phyloP scores from a whole-genome alignment of 2,888 invertebrate genomes.

The Tenthredo livida region DNA sequence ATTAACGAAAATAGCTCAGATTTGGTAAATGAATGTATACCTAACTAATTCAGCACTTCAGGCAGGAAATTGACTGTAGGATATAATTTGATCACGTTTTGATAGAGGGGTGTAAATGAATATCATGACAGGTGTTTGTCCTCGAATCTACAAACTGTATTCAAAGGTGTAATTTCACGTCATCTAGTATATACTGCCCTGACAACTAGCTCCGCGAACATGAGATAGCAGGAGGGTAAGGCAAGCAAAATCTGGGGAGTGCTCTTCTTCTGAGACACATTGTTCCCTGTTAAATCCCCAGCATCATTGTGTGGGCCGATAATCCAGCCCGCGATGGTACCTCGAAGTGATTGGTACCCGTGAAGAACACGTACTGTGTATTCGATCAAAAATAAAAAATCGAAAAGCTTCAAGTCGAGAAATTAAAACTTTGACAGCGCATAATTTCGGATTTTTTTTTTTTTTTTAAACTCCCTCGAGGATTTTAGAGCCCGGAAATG shows the following conservation, averaged over 20 bases:
- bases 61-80: background rate
- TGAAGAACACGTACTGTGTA: background rate
- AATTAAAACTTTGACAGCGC: background rate
- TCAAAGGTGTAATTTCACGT: background rate
- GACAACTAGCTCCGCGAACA: background rate
- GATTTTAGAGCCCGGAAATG: background rate
- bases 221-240: background rate
- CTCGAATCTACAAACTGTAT: background rate
- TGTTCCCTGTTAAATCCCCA: background rate
- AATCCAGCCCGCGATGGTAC: background rate
- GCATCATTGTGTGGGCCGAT: background rate
- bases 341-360: background rate
- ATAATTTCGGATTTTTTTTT: too few species aligned
- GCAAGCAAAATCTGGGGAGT: background rate
- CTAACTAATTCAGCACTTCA: background rate
- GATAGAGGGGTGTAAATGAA: background rate
- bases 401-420: background rate
- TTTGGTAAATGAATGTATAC: background rate
- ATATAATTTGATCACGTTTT: background rate
- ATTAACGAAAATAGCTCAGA: background rate
- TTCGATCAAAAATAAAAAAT: background rate
- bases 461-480: background rate
- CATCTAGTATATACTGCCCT: background rate
- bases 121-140: background rate
- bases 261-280: constrained; percentile 22